Evolutionary conservation across 2,113 vertebrate genomes (phyloP), one percentile per base, ranked within the genome.

Genomic region (Tetrax tetrax): DNA sequence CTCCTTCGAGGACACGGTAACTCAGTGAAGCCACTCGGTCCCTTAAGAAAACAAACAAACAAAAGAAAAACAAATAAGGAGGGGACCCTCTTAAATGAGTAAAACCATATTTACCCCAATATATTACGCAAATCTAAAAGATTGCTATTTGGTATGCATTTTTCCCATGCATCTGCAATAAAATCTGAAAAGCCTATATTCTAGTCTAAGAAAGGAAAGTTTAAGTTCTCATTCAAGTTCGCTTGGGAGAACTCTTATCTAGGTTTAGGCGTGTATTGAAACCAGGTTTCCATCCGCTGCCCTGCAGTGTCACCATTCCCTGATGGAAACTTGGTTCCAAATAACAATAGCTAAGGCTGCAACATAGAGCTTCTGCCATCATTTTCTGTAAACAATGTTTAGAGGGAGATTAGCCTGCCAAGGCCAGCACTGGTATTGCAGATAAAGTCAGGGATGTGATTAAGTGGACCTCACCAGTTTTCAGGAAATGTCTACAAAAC

Each of bases 1-100:
- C 98, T 48, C 95, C 98, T 13, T 98, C 98, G 72, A 99, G 96
- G 78, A 99, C 95, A 10, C 78, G 98, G 97, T 99, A 99, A 89
- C 97, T 98, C 72, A 99, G 96, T 3, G 90, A 93, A 19, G 99
- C 98, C 8, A 98, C 95, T 21, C 97, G 97, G 53, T 99, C 99
- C 97, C 99, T 99, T 87, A 45, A 57, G 38, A 64, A 92, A 94
- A 64, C 20, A 89, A 91, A 68, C 31, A 80, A 88, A 48, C 19
- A 38, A 4, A 25, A 60, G 35, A 29, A 33, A 50, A 93, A 33
- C 14, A 76, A 19, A 33, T 4, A 70, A 25, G 13, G 0, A 41
- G 7, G 8, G 53, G 59, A 17, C 12, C 3, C 33, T 33, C 25
- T 70, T 48, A 56, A 83, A 75, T 35, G 27, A 74, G 47, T 60